Evolutionary conservation across 2,797 vertebrate species (phyloP), one percentile per base, ranked within the genome.

Genomic region (Mergus octosetaceus): DNA sequence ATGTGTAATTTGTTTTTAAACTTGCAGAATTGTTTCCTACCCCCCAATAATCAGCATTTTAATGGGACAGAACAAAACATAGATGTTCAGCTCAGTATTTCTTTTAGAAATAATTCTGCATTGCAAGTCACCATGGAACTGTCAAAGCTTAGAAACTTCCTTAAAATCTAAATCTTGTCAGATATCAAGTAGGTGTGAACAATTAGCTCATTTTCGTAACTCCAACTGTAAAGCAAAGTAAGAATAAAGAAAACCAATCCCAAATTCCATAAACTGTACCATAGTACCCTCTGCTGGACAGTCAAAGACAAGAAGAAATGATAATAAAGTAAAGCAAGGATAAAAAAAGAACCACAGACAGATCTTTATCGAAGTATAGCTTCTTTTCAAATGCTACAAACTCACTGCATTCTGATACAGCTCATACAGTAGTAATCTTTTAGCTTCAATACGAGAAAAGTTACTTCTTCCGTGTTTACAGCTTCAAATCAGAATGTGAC

Each of bases 251-350:
- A 57, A 41, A 16, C 1, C 11, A 38, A 30, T 5, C 14, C 13
- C 41, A 11, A 68, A 65, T 38, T 51, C 36, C 57, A 91, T 22
- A 24, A 28, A 56, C 80, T 95, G 58, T 82, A 64, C 28, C 70
- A 73, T 4, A 92, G 95, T 76, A 90, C 94, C 87, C 95, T 93
- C 97, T 96, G 80, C 92, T 94, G 98, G 97, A 27, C 51, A 39
- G 9, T 2, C 10, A 57, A 81, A 19, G 15, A 41, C 2, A 32
- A 30, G 27, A 27, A 19, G 9, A 76, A 32, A 14, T 0, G 16
- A 10, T 1, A 2, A 7, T 7, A 22, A 61, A 39, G 24, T 0
- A 3, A 0, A 24, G 2, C 4, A 1, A 38, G 18, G 3, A 2
- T 28, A 6, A 65, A 1, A 28, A 41, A 7, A 7, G 38, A 56